Evolutionary conservation across 2,888 invertebrate genomes (phyloP), one percentile per base, ranked within the genome.

Genomic region (Athetis lepigone): DNA sequence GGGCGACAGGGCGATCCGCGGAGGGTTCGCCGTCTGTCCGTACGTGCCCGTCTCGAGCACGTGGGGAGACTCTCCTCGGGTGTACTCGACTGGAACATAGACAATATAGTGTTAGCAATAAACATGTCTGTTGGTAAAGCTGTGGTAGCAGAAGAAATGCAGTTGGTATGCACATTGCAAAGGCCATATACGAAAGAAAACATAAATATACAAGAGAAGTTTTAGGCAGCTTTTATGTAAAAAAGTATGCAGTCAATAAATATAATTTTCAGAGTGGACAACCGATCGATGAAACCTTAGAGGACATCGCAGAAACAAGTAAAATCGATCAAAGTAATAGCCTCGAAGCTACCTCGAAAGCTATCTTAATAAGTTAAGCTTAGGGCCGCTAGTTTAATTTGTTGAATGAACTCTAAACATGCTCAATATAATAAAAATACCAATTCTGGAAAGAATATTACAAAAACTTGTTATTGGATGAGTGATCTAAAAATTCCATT

Each of bases 31-130:
- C 0, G 95, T 93, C 88, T 95, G 96, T 21, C 96, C 95, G 81
- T 96, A 96, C 25, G 90, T 91, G 11, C 97, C 97, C 1, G 96
- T 96, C 75, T 95, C 95, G 42, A 97, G 89, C 61, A 97, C 92
- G 85, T 96, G 97, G 0, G 98, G 97, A 60, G 97, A 97, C 90
- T 98, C 97, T 4, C 97, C 97, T 87, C 96, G 96, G 23, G 95
- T 94, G 88, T 97, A 98, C 83, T 98, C 97, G 80, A 98, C 98
- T 98, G 94, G 49, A 96, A 78, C 18, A n/a, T 40, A 27, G 61
- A 47, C 16, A 51, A 27, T 19, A 13, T 29, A 11, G 45, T 29
- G 13, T 13, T 37, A n/a, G n/a, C n/a, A 16, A 16, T 19, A 18
- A n/a, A 37, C 1, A 6, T 16, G 16, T 16, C 16, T 37, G n/a